phyloP scores from a whole-genome alignment of 2,888 invertebrate genomes.

The Spisula subtruncata region DNA sequence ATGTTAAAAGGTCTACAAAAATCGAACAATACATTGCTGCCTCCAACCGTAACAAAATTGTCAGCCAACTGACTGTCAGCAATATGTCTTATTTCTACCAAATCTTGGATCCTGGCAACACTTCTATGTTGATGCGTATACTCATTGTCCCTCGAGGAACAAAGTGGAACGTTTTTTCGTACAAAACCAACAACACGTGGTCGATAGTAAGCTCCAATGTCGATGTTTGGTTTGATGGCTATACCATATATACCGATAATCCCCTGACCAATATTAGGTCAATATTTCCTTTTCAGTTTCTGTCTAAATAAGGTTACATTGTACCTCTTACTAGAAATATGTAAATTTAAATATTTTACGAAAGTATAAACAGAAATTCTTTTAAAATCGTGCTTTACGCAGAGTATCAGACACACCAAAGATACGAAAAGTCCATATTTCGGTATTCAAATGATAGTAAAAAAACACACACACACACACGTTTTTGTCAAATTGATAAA shows the following conservation, averaged over 20 bases:
- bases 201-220: background rate
- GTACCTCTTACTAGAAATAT: too few relatives aligned
- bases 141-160: background rate
- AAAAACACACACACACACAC: too few relatives aligned
- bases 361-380: too few relatives aligned
- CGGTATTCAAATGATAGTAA: too few relatives aligned
- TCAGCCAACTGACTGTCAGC: background rate
- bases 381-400: too few relatives aligned
- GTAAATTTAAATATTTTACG: too few relatives aligned
- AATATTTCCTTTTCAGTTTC: background rate
- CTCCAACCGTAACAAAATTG: background rate
- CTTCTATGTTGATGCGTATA: background rate
- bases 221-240: background rate
- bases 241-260: background rate
- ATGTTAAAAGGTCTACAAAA: background rate
- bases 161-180: conserved; percentile 1
- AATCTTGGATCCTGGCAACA: background rate
- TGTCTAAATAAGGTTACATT: too few relatives aligned
- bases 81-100: background rate
- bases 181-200: background rate
- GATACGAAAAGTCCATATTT: too few relatives aligned
- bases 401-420: too few relatives aligned
- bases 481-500: too few relatives aligned
- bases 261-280: background rate
- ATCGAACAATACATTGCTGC: background rate